Conservation (phyloP, 2,113 vertebrate genomes). For the Pterophyllum scalare region DNA sequence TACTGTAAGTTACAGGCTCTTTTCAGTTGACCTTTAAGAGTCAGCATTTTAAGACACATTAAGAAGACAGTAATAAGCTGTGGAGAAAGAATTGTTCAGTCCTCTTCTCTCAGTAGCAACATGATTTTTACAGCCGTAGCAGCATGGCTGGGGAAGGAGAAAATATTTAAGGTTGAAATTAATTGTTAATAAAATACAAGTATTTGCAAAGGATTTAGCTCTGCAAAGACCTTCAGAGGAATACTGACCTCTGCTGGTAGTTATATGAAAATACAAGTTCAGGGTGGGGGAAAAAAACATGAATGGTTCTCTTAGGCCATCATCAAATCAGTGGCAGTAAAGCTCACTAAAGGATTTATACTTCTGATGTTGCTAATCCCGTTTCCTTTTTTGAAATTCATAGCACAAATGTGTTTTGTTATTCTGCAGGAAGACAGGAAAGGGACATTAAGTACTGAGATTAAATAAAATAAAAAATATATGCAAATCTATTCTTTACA, state of each 20-base stretch:
- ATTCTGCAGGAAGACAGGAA: neutral
- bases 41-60: conserved; percentile 28
- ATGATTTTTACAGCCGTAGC: neutral
- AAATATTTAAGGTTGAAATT: neutral
- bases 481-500: neutral
- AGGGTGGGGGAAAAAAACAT: rapidly evolving
- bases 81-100: neutral
- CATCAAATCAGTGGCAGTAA: conserved; percentile 1
- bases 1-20: neutral
- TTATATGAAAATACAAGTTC: neutral
- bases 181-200: neutral
- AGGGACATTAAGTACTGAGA: neutral
- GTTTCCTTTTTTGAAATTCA: neutral
- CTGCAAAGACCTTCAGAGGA: conserved; percentile 18
- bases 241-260: conserved; percentile 70
- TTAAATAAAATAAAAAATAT: neutral
- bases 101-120: neutral
- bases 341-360: neutral
- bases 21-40: conserved; percentile 36
- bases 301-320: neutral
- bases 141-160: neutral
- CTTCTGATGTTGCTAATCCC: neutral
- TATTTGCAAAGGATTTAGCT: neutral
- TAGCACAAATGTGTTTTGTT: neutral
- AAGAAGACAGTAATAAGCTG: neutral